These are phyloP conservation scores for Anthopleura xanthogrammica DNA, from an alignment of 92 coral and sea anemone species.

Conservation along the genomic window DNA sequence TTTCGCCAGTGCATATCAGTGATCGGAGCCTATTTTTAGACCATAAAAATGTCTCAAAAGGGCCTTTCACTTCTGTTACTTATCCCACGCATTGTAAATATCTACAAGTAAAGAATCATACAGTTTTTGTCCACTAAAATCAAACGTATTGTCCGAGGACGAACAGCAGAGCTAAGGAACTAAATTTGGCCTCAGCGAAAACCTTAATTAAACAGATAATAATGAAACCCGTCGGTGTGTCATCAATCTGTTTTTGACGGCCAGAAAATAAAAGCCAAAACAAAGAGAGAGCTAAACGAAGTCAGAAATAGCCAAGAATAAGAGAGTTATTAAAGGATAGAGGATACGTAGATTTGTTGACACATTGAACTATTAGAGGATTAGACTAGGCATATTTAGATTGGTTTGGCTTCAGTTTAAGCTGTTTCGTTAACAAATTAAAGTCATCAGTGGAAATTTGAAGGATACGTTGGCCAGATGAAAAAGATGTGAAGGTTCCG, in stretches of 20 bases:
- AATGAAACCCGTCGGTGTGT: background rate
- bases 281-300: background rate
- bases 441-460: background rate
- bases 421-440: background rate
- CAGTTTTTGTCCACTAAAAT: background rate
- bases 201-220: background rate
- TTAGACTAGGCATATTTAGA: background rate
- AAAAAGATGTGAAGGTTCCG: background rate
- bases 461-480: background rate
- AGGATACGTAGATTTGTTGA: background rate
- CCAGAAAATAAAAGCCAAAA: background rate
- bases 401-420: background rate
- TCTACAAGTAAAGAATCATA: background rate
- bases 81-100: conserved; percentile 20
- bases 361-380: background rate
- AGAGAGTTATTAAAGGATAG: background rate
- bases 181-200: background rate
- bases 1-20: background rate
- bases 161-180: background rate
- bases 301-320: background rate
- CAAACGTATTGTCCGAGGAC: background rate
- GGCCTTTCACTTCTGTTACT: background rate
- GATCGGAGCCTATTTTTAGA: background rate
- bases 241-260: background rate
- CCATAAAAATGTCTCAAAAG: background rate